Percentiles rank a stretch among this genome's conserved stretches.
These are phyloP conservation scores for Calephelis perditalis DNA, from an alignment of 2,888 invertebrate species.

Conservation along the genomic window DNA sequence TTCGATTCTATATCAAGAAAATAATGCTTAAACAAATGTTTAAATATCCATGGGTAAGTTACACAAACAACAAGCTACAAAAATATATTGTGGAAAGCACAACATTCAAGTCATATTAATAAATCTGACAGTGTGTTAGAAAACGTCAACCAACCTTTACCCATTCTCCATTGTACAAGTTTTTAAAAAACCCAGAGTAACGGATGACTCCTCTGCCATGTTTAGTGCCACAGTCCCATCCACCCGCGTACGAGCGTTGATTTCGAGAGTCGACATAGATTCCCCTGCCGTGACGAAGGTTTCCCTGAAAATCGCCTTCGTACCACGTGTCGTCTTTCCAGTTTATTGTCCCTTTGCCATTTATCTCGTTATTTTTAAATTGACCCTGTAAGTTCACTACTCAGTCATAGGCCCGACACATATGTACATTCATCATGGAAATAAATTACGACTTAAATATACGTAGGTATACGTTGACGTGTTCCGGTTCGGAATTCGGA, in stretches of 20 bases:
- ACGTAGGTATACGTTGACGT: too few species aligned
- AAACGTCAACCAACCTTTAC: conserved; percentile 42
- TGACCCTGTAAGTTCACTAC: conserved; percentile 60
- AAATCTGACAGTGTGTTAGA: too few species aligned
- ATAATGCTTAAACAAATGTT: too few species aligned
- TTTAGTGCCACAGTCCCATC: conserved; percentile 71
- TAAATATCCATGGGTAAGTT: too few species aligned
- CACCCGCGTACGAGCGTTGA: conserved; percentile 57
- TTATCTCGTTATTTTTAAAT: conserved; percentile 74
- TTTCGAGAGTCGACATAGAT: conserved; percentile 59
- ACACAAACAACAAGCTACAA: too few species aligned
- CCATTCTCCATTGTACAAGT: conserved; percentile 65
- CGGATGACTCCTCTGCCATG: conserved; percentile 58
- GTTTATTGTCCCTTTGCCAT: conserved; percentile 71
- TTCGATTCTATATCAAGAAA: too few species aligned
- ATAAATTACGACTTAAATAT: too few species aligned
- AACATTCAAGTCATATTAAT: too few species aligned
- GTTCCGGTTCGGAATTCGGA: too few species aligned
- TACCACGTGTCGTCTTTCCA: conserved; percentile 79
- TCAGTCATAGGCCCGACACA: neutral
- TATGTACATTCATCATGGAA: neutral
- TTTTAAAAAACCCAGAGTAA: conserved; percentile 47
- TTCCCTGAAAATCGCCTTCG: conserved; percentile 75
- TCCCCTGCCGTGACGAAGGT: conserved; percentile 76
- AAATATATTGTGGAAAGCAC: too few species aligned